A percentile compares a stretch with the other conserved stretches of the same genome.
Conservation (phyloP, 2,113 vertebrate species). For the Thomomys bottae region DNA sequence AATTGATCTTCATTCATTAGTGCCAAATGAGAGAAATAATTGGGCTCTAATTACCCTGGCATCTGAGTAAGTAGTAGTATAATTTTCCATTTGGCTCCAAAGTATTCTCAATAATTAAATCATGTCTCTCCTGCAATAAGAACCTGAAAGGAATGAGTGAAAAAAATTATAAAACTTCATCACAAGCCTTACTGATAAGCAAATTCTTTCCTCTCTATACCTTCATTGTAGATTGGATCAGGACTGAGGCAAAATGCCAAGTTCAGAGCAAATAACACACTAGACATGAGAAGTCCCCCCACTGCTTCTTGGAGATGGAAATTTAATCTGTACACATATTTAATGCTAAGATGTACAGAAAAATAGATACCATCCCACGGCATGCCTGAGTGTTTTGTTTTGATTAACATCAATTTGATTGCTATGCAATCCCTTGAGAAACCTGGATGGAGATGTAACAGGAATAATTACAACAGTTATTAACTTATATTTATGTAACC, state of each 20-base stretch:
- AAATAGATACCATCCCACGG: constrained; percentile 42
- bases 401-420: constrained; percentile 52
- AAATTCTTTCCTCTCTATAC: constrained; percentile 8
- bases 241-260: not conserved
- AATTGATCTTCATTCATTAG: constrained; percentile 74
- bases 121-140: constrained; percentile 64
- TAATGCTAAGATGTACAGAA: constrained; percentile 46
- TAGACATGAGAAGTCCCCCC: not conserved
- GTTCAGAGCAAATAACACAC: not conserved
- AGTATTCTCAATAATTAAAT: constrained; percentile 67
- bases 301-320: constrained; percentile 32
- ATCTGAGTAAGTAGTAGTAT: constrained; percentile 62
- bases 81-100: constrained; percentile 71
- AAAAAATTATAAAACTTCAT: constrained; percentile 20
- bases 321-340: constrained; percentile 12
- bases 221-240: constrained; percentile 59
- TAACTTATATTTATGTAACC: constrained; percentile 60
- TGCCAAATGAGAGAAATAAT: constrained; percentile 73
- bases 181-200: constrained; percentile 43
- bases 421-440: constrained; percentile 46
- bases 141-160: constrained; percentile 4
- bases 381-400: constrained; percentile 39
- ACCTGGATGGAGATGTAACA: constrained; percentile 49
- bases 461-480: constrained; percentile 47
- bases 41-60: constrained; percentile 76